Evolutionary conservation across 1,140 invertebrate genomes (phyloP).

Genomic region (Drosophila arawakana): DNA sequence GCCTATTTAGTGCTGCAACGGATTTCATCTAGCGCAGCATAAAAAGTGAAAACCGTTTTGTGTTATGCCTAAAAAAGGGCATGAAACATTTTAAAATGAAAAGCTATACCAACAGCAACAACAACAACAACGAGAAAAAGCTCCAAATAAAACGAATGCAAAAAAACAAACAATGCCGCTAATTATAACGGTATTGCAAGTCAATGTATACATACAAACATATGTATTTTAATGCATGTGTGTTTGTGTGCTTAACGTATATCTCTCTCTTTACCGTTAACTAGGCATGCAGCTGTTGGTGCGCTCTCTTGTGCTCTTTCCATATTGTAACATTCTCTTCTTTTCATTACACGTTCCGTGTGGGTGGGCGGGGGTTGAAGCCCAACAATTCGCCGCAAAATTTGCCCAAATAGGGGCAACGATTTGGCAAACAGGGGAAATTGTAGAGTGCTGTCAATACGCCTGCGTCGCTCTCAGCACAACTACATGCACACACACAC

Average conservation of each 20-base stretch:
- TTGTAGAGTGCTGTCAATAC: background rate
- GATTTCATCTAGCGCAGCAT: constrained; percentile 32
- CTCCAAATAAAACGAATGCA: constrained; percentile 33
- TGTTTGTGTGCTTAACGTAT: constrained; percentile 26
- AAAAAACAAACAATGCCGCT: constrained; percentile 30
- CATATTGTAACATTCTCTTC: constrained; percentile 14
- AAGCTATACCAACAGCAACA: constrained; percentile 11
- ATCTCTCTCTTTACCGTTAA: constrained; percentile 34
- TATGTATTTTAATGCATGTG: constrained; percentile 3
- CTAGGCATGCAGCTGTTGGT: constrained; percentile 37
- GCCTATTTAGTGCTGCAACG: constrained; percentile 3
- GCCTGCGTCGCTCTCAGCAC: too few relatives aligned
- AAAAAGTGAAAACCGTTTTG: constrained; percentile 53
- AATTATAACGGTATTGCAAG: constrained; percentile 45
- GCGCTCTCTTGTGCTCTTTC: background rate
- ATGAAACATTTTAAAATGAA: constrained; percentile 41
- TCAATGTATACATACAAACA: constrained; percentile 7
- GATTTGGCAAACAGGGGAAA: constrained; percentile 38
- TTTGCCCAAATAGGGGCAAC: constrained; percentile 50
- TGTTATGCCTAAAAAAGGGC: constrained; percentile 51
- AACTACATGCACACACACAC: too few relatives aligned
- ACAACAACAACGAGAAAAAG: constrained; percentile 4
- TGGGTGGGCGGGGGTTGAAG: constrained; percentile 17
- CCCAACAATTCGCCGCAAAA: constrained; percentile 46
- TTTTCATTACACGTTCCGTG: background rate